Conservation (phyloP, 2,888 invertebrate species). For the Diploptera punctata region DNA sequence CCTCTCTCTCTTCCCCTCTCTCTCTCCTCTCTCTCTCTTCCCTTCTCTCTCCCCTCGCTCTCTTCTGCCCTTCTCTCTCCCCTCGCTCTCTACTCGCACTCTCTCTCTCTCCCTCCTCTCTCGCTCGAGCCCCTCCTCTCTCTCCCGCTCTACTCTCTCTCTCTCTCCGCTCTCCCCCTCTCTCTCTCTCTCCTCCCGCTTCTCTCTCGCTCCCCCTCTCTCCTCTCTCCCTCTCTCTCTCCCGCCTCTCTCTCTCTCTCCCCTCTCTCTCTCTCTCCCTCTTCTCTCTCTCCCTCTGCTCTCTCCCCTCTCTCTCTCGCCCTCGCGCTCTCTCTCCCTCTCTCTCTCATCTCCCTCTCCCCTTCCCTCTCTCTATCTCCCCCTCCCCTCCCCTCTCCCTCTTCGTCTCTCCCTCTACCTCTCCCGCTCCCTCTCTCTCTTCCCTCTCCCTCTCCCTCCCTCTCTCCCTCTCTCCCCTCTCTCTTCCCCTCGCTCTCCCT, state of each 20-base stretch:
- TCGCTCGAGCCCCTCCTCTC: background rate
- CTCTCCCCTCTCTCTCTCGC: too few species aligned
- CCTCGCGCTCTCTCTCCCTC: too few species aligned
- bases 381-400: too few species aligned
- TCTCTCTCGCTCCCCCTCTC: background rate
- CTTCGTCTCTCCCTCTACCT: too few species aligned
- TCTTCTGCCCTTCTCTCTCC: background rate
- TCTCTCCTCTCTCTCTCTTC: background rate
- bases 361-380: too few species aligned
- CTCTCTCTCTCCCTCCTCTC: background rate
- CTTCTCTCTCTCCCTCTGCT: background rate
- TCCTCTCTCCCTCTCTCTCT: too few species aligned
- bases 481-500: background rate
- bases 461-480: background rate
- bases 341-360: too few species aligned
- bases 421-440: too few species aligned
- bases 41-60: background rate
- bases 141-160: too few species aligned
- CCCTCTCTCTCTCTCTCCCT: background rate
- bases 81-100: background rate
- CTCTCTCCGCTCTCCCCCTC: too few species aligned
- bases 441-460: background rate
- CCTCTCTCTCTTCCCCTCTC: background rate
- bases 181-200: too few species aligned
- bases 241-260: too few species aligned